Conservation (phyloP, 2,113 vertebrate genomes). For the Aptenodytes patagonicus region DNA sequence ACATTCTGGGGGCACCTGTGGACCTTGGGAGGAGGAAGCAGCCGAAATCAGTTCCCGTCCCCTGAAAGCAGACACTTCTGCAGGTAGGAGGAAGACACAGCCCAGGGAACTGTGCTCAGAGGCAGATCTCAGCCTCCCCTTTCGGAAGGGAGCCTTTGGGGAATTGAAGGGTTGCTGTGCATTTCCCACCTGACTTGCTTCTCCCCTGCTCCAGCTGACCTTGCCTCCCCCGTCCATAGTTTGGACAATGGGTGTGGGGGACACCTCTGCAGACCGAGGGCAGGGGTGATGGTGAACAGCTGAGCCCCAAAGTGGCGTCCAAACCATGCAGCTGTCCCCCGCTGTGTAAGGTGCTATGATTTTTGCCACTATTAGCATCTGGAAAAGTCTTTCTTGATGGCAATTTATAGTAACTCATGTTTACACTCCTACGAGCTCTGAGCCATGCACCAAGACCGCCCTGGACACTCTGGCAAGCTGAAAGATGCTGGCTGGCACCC, state of each 20-base stretch:
- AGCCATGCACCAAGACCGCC: not conserved
- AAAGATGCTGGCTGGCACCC: not conserved
- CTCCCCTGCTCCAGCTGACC: not conserved
- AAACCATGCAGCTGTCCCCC: not conserved
- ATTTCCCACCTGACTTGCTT: fast-evolving
- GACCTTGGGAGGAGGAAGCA: not conserved
- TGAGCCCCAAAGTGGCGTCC: not conserved
- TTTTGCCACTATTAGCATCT: not conserved
- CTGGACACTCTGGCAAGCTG: not conserved
- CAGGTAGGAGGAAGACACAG: not conserved
- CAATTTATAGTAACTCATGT: not conserved
- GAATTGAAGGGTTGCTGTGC: not conserved
- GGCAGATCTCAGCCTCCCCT: not conserved
- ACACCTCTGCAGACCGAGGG: not conserved
- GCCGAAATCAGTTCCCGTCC: not conserved
- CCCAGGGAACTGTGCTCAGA: not conserved
- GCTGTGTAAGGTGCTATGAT: not conserved
- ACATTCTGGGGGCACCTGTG: not conserved
- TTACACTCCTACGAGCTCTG: not conserved
- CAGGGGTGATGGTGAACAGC: not conserved
- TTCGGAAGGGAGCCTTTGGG: fast-evolving
- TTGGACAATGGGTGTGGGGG: fast-evolving
- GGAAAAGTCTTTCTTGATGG: not conserved
- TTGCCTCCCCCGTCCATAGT: not conserved
- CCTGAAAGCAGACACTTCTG: not conserved